These are phyloP conservation scores for Cochlearius cochlearius DNA, from an alignment of 2,113 vertebrate species.

Conservation along the genomic window DNA sequence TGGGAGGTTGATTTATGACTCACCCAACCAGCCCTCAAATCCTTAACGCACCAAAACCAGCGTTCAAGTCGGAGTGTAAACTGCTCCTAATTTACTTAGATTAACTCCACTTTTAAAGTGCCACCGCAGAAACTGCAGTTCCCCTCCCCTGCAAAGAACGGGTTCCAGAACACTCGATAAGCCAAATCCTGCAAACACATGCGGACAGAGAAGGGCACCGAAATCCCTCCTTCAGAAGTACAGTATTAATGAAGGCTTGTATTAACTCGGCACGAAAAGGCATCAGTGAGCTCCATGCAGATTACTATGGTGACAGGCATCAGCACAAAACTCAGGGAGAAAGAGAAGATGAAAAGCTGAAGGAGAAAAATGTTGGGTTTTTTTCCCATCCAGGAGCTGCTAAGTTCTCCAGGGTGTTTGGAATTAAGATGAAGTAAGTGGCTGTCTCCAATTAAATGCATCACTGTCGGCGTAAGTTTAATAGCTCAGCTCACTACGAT, in stretches of 20 bases:
- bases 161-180: background rate
- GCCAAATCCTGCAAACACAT: background rate
- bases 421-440: background rate
- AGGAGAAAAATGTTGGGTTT: background rate
- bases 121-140: background rate
- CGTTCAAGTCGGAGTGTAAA: conserved; percentile 43
- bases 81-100: conserved; percentile 53
- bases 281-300: background rate
- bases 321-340: background rate
- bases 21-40: conserved; percentile 32
- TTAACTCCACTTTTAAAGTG: conserved; percentile 18
- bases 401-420: background rate
- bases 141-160: background rate
- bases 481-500: background rate
- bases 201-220: background rate
- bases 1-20: conserved; percentile 62
- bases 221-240: background rate
- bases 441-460: background rate
- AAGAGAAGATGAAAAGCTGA: background rate
- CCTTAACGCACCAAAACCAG: conserved; percentile 24
- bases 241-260: background rate
- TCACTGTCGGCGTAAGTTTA: background rate
- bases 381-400: background rate
- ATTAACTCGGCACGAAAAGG: background rate
- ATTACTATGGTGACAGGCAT: conserved; percentile 34